phyloP scores from a whole-genome alignment of 2,888 invertebrate genomes.

The Podotricha telesiphe region DNA sequence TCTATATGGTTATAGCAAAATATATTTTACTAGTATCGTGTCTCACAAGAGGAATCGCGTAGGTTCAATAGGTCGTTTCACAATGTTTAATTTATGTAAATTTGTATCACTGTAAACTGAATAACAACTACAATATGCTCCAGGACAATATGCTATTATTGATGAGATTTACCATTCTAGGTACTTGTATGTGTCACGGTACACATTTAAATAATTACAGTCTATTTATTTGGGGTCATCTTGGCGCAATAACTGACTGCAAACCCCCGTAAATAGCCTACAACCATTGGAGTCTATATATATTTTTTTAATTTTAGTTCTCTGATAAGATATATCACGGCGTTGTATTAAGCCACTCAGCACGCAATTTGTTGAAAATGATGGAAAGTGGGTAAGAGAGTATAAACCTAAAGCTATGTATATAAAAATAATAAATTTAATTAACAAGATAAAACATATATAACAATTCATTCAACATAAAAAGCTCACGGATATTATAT shows the following conservation, averaged over 20 bases:
- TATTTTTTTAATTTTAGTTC: no score
- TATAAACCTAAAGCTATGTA: neutral
- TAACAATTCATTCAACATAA: slow-evolving; percentile 3
- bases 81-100: slow-evolving; percentile 65
- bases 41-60: neutral
- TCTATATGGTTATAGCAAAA: slow-evolving; percentile 20
- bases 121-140: slow-evolving; percentile 43
- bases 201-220: neutral
- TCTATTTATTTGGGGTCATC: no score
- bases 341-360: no score
- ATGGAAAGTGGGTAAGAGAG: no score
- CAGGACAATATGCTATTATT: slow-evolving; percentile 38
- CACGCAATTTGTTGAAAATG: no score
- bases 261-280: no score
- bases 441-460: neutral
- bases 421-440: neutral
- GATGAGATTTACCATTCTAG: neutral
- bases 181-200: neutral
- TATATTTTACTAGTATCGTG: slow-evolving; percentile 8
- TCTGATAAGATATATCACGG: no score
- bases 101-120: slow-evolving; percentile 52
- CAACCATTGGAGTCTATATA: no score
- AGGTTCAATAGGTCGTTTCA: slow-evolving; percentile 52
- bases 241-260: no score
- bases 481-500: neutral